These are phyloP conservation scores for Rhinatrema bivittatum DNA, from an alignment of 2,797 vertebrate genomes.

Conservation along the genomic window DNA sequence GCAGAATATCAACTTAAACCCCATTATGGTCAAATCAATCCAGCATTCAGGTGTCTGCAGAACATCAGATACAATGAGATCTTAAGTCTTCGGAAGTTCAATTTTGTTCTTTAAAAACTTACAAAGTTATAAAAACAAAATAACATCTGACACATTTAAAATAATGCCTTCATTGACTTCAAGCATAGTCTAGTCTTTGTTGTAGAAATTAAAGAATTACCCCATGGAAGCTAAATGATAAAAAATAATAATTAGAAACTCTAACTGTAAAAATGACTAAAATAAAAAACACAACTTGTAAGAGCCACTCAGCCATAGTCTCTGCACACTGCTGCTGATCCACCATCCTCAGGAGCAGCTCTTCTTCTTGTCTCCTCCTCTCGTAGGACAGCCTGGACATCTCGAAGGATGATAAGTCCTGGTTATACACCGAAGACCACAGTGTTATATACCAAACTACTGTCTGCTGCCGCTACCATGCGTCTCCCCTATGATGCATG, in stretches of 20 bases:
- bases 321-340: constrained; percentile 50
- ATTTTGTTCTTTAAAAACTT: too few species aligned
- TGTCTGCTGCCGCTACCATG: background rate
- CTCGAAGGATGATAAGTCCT: constrained; percentile 6
- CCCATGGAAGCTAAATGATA: background rate
- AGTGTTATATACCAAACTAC: background rate
- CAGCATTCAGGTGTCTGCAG: too few species aligned
- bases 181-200: too few species aligned
- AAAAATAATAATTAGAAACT: background rate
- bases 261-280: background rate
- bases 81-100: too few species aligned
- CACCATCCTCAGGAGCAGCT: constrained; percentile 43
- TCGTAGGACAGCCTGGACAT: constrained; percentile 50
- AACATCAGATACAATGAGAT: too few species aligned
- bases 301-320: constrained; percentile 44
- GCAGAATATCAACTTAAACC: too few species aligned
- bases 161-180: too few species aligned
- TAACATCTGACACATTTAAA: too few species aligned
- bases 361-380: constrained; percentile 51
- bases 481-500: constrained; percentile 8
- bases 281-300: constrained; percentile 62
- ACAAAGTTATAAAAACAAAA: too few species aligned
- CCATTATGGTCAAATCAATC: too few species aligned
- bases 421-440: background rate
- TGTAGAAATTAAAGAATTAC: too few species aligned